A percentile compares a stretch with the other conserved stretches of the same genome.
Evolutionary conservation across 2,888 invertebrate species (phyloP).

Genomic region (Onchidella celtica): DNA sequence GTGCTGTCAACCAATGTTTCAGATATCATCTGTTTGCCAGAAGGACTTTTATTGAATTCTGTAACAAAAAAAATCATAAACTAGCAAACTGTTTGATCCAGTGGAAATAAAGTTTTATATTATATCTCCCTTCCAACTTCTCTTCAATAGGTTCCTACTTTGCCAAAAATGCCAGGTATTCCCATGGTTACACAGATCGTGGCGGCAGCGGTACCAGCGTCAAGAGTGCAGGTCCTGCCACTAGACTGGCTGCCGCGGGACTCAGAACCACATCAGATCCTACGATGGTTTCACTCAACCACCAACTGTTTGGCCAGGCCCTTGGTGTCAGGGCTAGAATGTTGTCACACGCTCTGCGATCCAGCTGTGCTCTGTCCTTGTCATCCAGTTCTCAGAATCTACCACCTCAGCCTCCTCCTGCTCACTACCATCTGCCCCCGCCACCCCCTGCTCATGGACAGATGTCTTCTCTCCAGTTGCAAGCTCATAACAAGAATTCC

Average conservation of each 20-base stretch:
- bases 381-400: neutral
- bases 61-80: too few species aligned
- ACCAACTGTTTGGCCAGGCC: too few species aligned
- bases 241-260: neutral
- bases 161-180: slow-evolving; percentile 68
- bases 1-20: too few species aligned
- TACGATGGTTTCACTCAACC: neutral
- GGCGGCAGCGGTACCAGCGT: slow-evolving; percentile 25
- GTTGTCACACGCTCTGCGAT: neutral
- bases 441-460: slow-evolving; percentile 37
- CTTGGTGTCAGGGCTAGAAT: too few species aligned
- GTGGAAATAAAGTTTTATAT: too few species aligned
- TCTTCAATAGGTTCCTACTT: slow-evolving; percentile 69
- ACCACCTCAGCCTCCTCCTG: slow-evolving; percentile 40
- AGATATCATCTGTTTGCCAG: too few species aligned
- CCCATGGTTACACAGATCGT: slow-evolving; percentile 70
- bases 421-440: slow-evolving; percentile 36
- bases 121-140: too few species aligned
- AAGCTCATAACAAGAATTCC: slow-evolving; percentile 21
- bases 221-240: neutral
- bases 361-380: neutral
- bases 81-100: too few species aligned
- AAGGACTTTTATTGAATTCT: too few species aligned
- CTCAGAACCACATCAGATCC: neutral
- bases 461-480: slow-evolving; percentile 30